Base-by-base conservation (phyloP, 2,888 invertebrate species). In the Agonopterix arenella region DNA sequence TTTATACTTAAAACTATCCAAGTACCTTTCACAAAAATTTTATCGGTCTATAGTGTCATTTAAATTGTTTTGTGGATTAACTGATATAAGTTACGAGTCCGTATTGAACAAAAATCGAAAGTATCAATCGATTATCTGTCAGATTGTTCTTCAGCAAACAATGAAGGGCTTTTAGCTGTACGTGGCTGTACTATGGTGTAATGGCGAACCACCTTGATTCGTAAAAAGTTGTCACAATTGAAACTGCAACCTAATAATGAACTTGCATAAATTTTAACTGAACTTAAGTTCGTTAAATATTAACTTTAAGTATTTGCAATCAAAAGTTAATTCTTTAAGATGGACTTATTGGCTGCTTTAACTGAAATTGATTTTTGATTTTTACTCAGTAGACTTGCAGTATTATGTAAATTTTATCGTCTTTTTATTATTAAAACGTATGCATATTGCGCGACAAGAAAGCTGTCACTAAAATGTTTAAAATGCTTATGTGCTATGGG, bases 211-310 rank as follows among this genome's bases (percentile, higher is more conserved):
- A 56, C 59, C 59, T 62, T 62, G 54, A 58, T 58, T 56, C 51
- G 58, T 60, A 64, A 66, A 68, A 64, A 64, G 59, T 52, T 52
- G 53, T 54, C 54, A 58, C 49, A 57, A 54, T 60, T 55, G 50
- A 60, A 67, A 68, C 44, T 65, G 69, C 68, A 64, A 62, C 57
- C 56, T 64, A 58, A 65, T 58, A 54, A 64, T 72, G 68, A 70
- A 54, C 53, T 57, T 44, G 56, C 63, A 51, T 56, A 60, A 61
- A 48, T 53, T 47, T 11, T 37, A 36, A 37, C 36, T 28, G 47
- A 47, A 47, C 11, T 42, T 47, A 47, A 10, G 8, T 11, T 13
- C 38, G 13, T 44, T 11, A 36, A 13, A 44, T 16, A 46, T 47
- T 42, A 42, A 43, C 16, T 37, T n/a, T 46, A 36, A 36, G 42